phyloP scores from a whole-genome alignment of 2,888 invertebrate species.

The Andrena bicolor region DNA sequence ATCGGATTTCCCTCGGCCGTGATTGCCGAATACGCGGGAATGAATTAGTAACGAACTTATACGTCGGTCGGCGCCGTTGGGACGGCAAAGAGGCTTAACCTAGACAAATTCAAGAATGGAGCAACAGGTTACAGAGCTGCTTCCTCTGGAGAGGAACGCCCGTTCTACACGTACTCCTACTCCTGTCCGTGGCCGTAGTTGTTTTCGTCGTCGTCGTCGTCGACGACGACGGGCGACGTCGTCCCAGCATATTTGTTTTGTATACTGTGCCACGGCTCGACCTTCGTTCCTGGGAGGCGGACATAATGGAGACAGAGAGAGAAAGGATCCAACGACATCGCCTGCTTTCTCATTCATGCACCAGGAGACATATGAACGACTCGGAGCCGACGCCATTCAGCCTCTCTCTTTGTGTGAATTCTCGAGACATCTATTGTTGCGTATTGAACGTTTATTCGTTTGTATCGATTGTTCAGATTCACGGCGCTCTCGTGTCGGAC shows the following conservation, averaged over 20 bases:
- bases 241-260: constrained; percentile 55
- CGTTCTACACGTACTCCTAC: constrained; percentile 21
- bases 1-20: constrained; percentile 66
- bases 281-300: constrained; percentile 36
- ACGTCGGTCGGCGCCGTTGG: constrained; percentile 33
- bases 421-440: neutral
- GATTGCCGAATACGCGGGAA: constrained; percentile 74
- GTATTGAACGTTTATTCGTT: neutral
- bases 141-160: constrained; percentile 44
- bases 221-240: constrained; percentile 20
- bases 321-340: constrained; percentile 28
- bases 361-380: constrained; percentile 11
- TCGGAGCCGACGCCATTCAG: constrained; percentile 17
- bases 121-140: constrained; percentile 79
- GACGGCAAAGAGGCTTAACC: constrained; percentile 73
- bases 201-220: constrained; percentile 38
- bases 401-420: neutral
- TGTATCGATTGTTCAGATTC: neutral
- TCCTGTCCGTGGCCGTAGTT: constrained; percentile 18
- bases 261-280: constrained; percentile 31
- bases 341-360: constrained; percentile 34
- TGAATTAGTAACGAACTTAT: constrained; percentile 76
- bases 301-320: constrained; percentile 48
- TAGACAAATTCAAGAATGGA: constrained; percentile 77
- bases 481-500: neutral